phyloP scores from a whole-genome alignment of 2,113 vertebrate species.

The Zosterops lateralis region DNA sequence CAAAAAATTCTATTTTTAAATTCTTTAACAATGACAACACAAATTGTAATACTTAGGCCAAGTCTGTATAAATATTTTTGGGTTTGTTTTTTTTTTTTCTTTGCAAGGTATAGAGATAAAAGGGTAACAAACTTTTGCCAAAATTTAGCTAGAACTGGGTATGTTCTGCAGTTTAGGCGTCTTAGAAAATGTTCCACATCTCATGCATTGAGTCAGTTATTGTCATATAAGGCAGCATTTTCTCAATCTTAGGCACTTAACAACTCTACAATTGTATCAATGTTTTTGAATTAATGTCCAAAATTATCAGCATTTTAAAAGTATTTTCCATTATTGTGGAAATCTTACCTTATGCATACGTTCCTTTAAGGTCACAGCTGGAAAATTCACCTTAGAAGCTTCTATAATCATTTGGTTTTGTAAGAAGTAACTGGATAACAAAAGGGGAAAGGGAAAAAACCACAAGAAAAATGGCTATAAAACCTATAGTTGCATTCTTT shows the following conservation, averaged over 20 bases:
- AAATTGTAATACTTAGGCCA: background rate
- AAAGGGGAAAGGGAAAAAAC: background rate
- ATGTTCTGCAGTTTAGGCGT: background rate
- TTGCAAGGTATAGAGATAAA: background rate
- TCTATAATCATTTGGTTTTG: slow-evolving; percentile 68
- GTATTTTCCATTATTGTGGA: background rate
- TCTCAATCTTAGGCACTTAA: background rate
- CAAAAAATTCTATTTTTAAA: background rate
- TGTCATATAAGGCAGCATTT: background rate
- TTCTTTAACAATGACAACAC: background rate
- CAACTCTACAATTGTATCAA: background rate
- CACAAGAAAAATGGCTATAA: background rate
- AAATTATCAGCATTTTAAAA: background rate
- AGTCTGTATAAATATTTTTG: background rate
- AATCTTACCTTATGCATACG: slow-evolving; percentile 65
- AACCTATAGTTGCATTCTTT: background rate
- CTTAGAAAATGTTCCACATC: background rate
- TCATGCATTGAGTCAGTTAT: background rate
- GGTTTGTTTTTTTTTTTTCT: background rate
- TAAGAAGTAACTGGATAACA: slow-evolving; percentile 82
- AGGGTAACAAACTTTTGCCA: background rate
- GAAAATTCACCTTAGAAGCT: slow-evolving; percentile 77
- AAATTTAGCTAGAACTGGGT: background rate
- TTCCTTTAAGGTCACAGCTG: slow-evolving; percentile 47
- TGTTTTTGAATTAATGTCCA: background rate